phyloP scores from a whole-genome alignment of 2,888 invertebrate genomes.

The Ypsolopha sequella region DNA sequence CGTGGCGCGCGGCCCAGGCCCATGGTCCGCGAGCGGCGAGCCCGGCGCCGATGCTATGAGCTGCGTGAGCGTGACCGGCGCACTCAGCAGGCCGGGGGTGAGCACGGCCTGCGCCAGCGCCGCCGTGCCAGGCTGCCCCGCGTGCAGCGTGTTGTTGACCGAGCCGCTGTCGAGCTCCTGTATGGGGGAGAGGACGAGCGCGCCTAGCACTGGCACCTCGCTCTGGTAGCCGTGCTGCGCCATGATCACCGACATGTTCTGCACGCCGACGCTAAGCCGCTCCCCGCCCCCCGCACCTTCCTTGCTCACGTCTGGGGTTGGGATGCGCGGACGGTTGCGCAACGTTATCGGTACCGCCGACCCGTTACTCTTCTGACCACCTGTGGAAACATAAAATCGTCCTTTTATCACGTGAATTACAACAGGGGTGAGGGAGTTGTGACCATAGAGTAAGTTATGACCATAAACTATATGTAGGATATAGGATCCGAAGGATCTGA shows the following conservation, averaged over 20 bases:
- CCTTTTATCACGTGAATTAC: no score
- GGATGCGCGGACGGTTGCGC: constrained; percentile 87
- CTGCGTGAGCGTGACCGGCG: constrained; percentile 27
- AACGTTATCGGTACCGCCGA: constrained; percentile 75
- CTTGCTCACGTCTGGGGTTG: constrained; percentile 89
- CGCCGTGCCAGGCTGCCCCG: constrained; percentile 79
- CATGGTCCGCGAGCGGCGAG: constrained; percentile 62
- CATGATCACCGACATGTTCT: constrained; percentile 77
- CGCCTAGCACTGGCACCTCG: constrained; percentile 81
- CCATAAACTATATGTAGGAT: no score
- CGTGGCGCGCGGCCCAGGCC: constrained; percentile 48
- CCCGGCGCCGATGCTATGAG: constrained; percentile 27
- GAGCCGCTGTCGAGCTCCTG: constrained; percentile 81
- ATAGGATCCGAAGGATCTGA: no score
- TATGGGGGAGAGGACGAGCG: constrained; percentile 83
- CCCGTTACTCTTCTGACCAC: constrained; percentile 78
- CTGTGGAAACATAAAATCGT: constrained; percentile 32
- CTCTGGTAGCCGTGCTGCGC: constrained; percentile 74
- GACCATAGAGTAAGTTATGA: no score
- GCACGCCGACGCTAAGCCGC: constrained; percentile 62
- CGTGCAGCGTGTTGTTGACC: constrained; percentile 79
- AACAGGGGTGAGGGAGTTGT: no score
- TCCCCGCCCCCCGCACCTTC: constrained; percentile 81
- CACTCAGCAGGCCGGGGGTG: constrained; percentile 72
- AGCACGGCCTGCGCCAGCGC: constrained; percentile 85